Base-by-base conservation (phyloP, 2,888 invertebrate species). In the Artemia sinica region DNA sequence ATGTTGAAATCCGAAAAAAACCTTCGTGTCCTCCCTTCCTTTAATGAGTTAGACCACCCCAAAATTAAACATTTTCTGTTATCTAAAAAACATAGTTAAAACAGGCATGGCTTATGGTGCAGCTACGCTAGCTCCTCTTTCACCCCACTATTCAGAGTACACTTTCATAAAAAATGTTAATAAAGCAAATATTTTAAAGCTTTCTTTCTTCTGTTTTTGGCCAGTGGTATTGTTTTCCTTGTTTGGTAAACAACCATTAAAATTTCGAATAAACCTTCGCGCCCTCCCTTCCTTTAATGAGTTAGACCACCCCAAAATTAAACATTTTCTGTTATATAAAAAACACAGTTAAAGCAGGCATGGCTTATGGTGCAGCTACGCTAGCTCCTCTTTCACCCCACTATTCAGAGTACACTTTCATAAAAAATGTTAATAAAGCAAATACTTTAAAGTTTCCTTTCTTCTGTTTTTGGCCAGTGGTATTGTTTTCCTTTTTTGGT, bases 201-300 rank as follows among this genome's bases (percentile, higher is more conserved):
- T 9, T 84, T 87, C 81, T 77, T 90, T 66, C 81, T 94, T 49
- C 79, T 95, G 48, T 91, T 91, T 78, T 82, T 89, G 65, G 87
- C 91, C 0, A 89, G 91, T 77, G 82, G 91, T 73, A 83, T 94
- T 74, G 87, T 91, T 69, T 90, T 91, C 78, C 84, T 85, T 68
- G 88, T 93, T 86, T 95, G 94, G 94, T 84, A 84, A 75, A 82
- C 80, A 77, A 89, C 89, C 78, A 87, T 90, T 74, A 93, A 95
- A 41, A 41, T 41, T 6, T 41, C 1, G 41, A 80, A 77, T 89
- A 89, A 78, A 28, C 28, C 28, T 28, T 4, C 28, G 28, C 28
- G 28, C 28, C 4, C 28, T 28, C 28, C 4, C 28, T 28, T 28
- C 28, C 28, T 28, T 28, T 28, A 28, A 28, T 28, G 28, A 28